Conservation (phyloP, 2,797 vertebrate genomes). For the Sandelia bainsii region DNA sequence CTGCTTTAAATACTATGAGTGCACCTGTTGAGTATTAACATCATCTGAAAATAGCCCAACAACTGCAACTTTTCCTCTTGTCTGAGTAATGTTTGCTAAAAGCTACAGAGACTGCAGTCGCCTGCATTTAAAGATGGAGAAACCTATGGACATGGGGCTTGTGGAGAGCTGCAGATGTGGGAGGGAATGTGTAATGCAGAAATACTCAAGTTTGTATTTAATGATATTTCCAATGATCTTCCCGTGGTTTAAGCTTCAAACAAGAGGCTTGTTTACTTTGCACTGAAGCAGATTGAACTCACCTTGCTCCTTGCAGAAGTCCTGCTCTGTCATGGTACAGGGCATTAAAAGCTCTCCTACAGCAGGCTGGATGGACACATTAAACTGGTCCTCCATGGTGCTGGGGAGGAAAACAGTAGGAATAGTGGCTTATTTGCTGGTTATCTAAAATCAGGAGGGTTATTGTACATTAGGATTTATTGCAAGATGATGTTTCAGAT, state of each 20-base stretch:
- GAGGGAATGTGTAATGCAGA: too few species aligned
- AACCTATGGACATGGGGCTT: too few species aligned
- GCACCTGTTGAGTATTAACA: too few species aligned
- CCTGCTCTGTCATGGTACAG: conserved; percentile 90
- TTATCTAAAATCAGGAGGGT: neutral
- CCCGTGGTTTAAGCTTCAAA: neutral
- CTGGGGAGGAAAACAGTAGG: conserved; percentile 69
- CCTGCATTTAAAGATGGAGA: too few species aligned
- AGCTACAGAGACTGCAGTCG: too few species aligned
- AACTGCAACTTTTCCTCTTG: too few species aligned
- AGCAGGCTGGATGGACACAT: conserved; percentile 91
- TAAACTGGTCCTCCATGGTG: conserved; percentile 92
- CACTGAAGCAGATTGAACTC: conserved; percentile 45
- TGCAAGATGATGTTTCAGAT: neutral
- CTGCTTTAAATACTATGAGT: too few species aligned
- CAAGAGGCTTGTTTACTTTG: neutral
- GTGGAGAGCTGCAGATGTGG: too few species aligned
- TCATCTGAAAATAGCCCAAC: too few species aligned
- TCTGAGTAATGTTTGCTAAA: too few species aligned
- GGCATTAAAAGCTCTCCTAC: conserved; percentile 94
- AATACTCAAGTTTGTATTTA: too few species aligned
- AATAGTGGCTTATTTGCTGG: neutral
- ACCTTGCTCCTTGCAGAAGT: conserved; percentile 95
- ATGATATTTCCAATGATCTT: too few species aligned
- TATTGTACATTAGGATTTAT: neutral